Evolutionary conservation across 1,140 invertebrate species (phyloP).

Genomic region (Solenopsis fugax): DNA sequence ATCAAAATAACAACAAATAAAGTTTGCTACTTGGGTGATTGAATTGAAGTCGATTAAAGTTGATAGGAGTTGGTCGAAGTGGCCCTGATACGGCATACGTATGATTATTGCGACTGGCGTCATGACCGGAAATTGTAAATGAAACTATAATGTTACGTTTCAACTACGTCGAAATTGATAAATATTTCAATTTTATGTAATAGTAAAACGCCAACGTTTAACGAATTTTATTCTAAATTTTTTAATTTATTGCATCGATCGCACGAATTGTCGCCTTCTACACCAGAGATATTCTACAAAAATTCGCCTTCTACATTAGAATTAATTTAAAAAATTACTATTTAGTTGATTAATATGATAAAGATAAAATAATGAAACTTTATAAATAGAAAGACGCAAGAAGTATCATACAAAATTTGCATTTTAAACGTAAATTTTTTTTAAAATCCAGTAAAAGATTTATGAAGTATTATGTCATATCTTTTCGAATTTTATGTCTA

Average conservation of each 20-base stretch:
- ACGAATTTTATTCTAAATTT: not conserved
- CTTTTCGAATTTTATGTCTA: not conserved
- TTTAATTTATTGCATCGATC: not conserved
- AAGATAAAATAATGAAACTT: not conserved
- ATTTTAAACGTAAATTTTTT: conserved; percentile 2
- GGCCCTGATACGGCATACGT: not conserved
- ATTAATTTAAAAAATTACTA: not conserved
- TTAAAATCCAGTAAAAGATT: not conserved
- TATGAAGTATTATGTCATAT: not conserved
- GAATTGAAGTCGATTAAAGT: no score
- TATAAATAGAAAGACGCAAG: not conserved
- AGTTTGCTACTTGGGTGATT: no score
- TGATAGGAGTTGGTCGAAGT: no score
- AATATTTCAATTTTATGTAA: conserved; percentile 15
- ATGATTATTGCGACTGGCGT: not conserved
- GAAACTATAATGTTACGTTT: not conserved
- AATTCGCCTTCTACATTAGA: not conserved
- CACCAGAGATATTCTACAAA: not conserved
- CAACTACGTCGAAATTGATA: not conserved
- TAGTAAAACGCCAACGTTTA: no score
- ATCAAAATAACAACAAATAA: no score
- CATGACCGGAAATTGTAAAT: not conserved
- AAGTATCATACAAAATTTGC: not conserved
- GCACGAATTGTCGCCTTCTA: not conserved
- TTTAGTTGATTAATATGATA: not conserved